Evolutionary conservation across 2,113 vertebrate species (phyloP).

Genomic region (Macroglossus sobrinus): DNA sequence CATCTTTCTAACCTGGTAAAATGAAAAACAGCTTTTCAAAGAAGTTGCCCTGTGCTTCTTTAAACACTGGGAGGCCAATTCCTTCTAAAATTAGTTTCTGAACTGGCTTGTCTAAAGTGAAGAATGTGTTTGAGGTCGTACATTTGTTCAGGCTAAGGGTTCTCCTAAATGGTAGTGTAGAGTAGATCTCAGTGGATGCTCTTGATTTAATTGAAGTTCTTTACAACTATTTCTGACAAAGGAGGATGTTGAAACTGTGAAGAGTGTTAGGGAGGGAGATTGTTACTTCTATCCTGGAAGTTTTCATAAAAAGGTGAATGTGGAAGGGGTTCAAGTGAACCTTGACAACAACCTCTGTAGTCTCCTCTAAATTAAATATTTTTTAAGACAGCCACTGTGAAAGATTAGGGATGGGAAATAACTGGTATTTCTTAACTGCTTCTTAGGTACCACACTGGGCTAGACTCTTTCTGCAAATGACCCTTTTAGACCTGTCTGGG

Average conservation of each 20-base stretch:
- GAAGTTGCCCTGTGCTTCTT: not conserved
- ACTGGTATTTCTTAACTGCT: not conserved
- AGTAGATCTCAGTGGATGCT: not conserved
- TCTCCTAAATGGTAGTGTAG: not conserved
- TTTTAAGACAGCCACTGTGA: not conserved
- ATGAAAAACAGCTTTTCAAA: slow-evolving; percentile 4
- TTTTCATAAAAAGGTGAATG: not conserved
- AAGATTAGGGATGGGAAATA: not conserved
- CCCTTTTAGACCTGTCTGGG: not conserved
- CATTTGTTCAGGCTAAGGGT: not conserved
- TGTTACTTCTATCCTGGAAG: not conserved
- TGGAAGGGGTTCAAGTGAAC: not conserved
- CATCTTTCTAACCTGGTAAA: not conserved
- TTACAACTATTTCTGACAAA: not conserved
- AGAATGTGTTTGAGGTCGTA: not conserved
- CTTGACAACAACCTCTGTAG: not conserved
- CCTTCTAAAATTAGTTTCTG: not conserved
- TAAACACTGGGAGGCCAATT: not conserved
- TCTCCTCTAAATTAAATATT: not conserved
- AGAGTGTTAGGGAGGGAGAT: not conserved
- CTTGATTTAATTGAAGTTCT: slow-evolving; percentile 1
- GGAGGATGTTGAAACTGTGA: not conserved
- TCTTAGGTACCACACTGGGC: not conserved
- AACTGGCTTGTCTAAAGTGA: not conserved
- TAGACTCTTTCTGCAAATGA: not conserved